Evolutionary conservation across 2,888 invertebrate species (phyloP).

Genomic region (Polylopha cassiicola): DNA sequence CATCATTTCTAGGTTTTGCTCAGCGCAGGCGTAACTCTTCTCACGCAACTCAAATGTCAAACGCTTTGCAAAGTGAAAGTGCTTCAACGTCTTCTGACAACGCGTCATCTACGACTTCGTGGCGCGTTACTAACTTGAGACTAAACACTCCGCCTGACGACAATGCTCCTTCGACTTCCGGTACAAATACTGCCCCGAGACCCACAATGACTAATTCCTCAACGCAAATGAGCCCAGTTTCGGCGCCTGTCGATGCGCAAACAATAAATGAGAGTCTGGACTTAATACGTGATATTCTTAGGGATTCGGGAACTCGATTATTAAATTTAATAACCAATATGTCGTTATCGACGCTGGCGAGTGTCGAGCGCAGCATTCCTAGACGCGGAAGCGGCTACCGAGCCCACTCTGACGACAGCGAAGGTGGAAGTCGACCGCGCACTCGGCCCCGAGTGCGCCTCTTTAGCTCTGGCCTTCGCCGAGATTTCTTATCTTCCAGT

Average conservation of each 20-base stretch:
- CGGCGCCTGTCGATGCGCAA: conserved; percentile 55
- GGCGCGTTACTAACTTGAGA: conserved; percentile 23
- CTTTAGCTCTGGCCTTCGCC: conserved; percentile 41
- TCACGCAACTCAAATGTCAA: conserved; percentile 25
- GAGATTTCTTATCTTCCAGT: conserved; percentile 51
- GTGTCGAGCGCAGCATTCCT: conserved; percentile 45
- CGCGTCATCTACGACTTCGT: conserved; percentile 23
- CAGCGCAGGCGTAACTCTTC: conserved; percentile 42
- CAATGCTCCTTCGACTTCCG: conserved; percentile 32
- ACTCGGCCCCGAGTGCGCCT: conserved; percentile 41
- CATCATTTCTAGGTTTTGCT: conserved; percentile 39
- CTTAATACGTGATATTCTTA: conserved; percentile 64
- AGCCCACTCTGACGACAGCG: conserved; percentile 48
- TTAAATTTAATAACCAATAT: conserved; percentile 68
- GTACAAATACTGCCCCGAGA: conserved; percentile 29
- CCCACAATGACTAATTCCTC: conserved; percentile 50
- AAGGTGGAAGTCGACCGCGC: conserved; percentile 30
- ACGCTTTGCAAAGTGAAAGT: conserved; percentile 17
- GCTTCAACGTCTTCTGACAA: conserved; percentile 25
- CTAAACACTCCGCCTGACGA: conserved; percentile 24
- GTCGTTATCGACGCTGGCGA: conserved; percentile 60
- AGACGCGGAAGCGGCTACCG: conserved; percentile 36
- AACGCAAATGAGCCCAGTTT: conserved; percentile 50
- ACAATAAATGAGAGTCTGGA: conserved; percentile 68
- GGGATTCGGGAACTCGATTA: conserved; percentile 67